A percentile compares a stretch with the other conserved stretches of the same genome.
Conservation (phyloP, 2,113 vertebrate species). For the Hyaena hyaena region DNA sequence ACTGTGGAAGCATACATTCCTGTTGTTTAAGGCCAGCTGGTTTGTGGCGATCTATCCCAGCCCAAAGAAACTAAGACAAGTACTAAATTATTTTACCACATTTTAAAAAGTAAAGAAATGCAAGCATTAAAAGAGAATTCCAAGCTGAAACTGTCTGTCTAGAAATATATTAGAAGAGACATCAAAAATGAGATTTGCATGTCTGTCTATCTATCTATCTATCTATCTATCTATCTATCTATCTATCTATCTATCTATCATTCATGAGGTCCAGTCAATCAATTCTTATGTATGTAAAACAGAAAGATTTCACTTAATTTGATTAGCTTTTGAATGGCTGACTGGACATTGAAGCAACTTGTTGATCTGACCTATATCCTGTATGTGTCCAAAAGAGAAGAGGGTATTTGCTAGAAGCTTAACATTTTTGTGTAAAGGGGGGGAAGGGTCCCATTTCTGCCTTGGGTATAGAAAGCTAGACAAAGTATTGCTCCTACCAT, state of each 20-base stretch:
- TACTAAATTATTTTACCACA: background rate
- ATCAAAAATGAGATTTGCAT: background rate
- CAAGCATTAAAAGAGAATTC: background rate
- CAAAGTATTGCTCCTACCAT: background rate
- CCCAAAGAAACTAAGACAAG: background rate
- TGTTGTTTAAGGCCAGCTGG: background rate
- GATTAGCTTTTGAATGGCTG: background rate
- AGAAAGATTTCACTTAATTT: background rate
- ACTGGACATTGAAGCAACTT: background rate
- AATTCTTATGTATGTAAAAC: background rate
- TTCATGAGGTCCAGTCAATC: background rate
- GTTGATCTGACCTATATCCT: background rate
- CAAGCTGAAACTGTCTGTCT: background rate
- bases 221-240: background rate
- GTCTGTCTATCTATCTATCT: background rate
- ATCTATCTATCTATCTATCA: background rate
- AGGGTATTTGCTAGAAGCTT: background rate
- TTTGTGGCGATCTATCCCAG: background rate
- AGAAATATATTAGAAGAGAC: background rate
- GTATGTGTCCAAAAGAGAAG: background rate
- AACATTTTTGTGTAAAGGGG: background rate
- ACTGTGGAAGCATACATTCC: background rate
- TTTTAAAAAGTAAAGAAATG: constrained; percentile 6
- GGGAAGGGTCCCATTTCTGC: background rate
- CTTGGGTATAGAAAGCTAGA: background rate